Percentiles rank a stretch among this genome's conserved stretches.
Evolutionary conservation across 2,797 vertebrate genomes (phyloP).

Genomic region (Pantherophis vulpinus): DNA sequence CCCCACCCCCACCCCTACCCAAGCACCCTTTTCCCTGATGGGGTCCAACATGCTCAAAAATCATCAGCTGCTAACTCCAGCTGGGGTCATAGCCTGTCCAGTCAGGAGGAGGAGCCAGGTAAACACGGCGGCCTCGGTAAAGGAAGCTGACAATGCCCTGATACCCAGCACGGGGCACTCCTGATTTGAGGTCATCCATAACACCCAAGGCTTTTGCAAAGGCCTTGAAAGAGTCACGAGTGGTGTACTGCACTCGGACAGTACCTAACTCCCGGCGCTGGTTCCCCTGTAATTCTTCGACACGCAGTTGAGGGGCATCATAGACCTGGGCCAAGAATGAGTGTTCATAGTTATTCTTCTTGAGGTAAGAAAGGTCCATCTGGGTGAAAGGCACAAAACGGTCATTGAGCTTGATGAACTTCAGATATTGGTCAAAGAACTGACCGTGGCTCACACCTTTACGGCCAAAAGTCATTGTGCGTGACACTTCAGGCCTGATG

Average conservation of each 20-base stretch:
- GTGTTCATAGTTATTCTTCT: constrained; percentile 77
- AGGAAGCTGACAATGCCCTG: constrained; percentile 87
- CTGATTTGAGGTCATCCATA: constrained; percentile 96
- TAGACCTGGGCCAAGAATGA: constrained; percentile 81
- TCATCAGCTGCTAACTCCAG: constrained; percentile 81
- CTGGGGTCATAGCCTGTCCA: constrained; percentile 88
- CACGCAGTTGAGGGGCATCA: constrained; percentile 71
- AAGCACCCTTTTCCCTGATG: not conserved
- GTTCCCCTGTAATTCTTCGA: constrained; percentile 82
- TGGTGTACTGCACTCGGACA: constrained; percentile 84
- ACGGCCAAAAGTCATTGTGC: constrained; percentile 93
- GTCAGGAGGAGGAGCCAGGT: constrained; percentile 83
- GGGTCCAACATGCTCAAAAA: constrained; percentile 3
- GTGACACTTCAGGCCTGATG: constrained; percentile 87
- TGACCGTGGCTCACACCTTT: constrained; percentile 95
- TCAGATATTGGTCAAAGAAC: constrained; percentile 94
- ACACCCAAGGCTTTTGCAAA: constrained; percentile 86
- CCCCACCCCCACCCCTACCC: not conserved
- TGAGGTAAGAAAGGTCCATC: constrained; percentile 84
- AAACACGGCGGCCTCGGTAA: constrained; percentile 85
- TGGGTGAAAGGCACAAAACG: constrained; percentile 91
- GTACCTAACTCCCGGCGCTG: constrained; percentile 71
- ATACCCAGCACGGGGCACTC: constrained; percentile 91
- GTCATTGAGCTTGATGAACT: constrained; percentile 91
- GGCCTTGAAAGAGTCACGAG: constrained; percentile 88